Percentiles rank a stretch among this genome's conserved stretches.
Conservation (phyloP, 2,797 vertebrate genomes). For the Leptoclinus maculatus region DNA sequence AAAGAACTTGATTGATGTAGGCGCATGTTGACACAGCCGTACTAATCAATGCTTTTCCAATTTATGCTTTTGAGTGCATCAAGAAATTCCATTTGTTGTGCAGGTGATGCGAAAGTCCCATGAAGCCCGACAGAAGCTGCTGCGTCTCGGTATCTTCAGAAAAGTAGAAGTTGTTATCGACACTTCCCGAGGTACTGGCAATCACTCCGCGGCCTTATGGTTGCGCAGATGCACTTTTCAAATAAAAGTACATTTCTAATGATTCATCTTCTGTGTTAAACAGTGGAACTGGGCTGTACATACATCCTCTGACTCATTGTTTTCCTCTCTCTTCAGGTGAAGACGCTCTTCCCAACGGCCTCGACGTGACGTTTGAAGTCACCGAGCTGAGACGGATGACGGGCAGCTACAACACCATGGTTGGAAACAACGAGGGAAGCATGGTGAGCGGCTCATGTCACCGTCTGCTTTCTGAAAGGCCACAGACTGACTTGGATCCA, state of each 20-base stretch:
- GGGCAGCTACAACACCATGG: constrained; percentile 98
- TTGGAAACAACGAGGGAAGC: constrained; percentile 98
- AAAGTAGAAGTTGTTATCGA: constrained; percentile 97
- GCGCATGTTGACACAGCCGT: constrained; percentile 51
- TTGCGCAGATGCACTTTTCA: neutral
- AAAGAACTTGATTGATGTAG: constrained; percentile 95
- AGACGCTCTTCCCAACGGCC: constrained; percentile 94
- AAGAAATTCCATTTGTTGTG: neutral
- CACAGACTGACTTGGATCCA: neutral
- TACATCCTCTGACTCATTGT: neutral
- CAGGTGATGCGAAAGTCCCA: constrained; percentile 97
- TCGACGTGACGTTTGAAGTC: constrained; percentile 97
- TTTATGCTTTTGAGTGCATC: neutral
- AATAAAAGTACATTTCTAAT: neutral
- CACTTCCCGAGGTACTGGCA: constrained; percentile 88
- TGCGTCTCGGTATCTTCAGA: constrained; percentile 94
- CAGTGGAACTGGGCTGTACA: rapidly evolving
- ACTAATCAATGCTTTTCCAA: neutral
- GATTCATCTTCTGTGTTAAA: neutral
- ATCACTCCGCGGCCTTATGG: neutral
- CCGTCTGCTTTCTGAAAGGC: neutral
- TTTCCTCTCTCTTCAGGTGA: constrained; percentile 81
- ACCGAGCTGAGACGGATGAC: constrained; percentile 92
- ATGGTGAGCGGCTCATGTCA: constrained; percentile 87
- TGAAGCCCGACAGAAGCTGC: constrained; percentile 92